Base-by-base conservation (phyloP, 2,888 invertebrate species). In the Pseudanteris insignis region DNA sequence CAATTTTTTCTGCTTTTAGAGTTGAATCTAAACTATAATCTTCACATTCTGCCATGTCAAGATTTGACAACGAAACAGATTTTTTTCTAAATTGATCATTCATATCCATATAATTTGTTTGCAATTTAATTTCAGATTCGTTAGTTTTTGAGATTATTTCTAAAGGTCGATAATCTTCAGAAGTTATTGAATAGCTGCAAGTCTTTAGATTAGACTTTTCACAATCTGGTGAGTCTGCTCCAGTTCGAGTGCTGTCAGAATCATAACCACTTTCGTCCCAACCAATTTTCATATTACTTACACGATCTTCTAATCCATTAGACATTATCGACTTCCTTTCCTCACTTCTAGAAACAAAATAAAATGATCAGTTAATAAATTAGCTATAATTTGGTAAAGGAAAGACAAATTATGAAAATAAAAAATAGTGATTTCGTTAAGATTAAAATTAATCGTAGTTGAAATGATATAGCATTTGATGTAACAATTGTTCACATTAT, bases 201-300 rank as follows among this genome's bases (percentile, higher is more conserved):
- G 59, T 47, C 25, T 75, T 73, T 1, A 63, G 58, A 1, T 60
- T 63, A 1, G 59, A 70, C 18, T 77, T 69, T 13, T 67, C 77
- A 40, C 83, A 83, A 46, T 83, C 79, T 0, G 84, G 84, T 1
- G 84, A 84, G 71, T 84, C 84, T 7, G 82, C 81, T 2, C 83
- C 82, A 1, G 82, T 78, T 63, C 84, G 75, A 0, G 84, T 85
- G 9, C 84, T 84, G 70, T 86, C 86, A 32, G 84, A 84, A 60
- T 85, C 86, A 68, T 86, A 86, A 9, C 85, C 86, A 68, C 85
- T 85, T 71, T 86, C 86, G 65, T 85, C 85, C 6, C 81, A 80
- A 48, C 77, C 78, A 2, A 81, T 58, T 33, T 77, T 72, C 21
- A 82, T 61, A 11, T 78, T 74, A 58, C 66, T 77, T 70, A 80